A percentile compares a stretch with the other conserved stretches of the same genome.
phyloP scores from a whole-genome alignment of 1,140 invertebrate species.

The Drosophila mauritiana region DNA sequence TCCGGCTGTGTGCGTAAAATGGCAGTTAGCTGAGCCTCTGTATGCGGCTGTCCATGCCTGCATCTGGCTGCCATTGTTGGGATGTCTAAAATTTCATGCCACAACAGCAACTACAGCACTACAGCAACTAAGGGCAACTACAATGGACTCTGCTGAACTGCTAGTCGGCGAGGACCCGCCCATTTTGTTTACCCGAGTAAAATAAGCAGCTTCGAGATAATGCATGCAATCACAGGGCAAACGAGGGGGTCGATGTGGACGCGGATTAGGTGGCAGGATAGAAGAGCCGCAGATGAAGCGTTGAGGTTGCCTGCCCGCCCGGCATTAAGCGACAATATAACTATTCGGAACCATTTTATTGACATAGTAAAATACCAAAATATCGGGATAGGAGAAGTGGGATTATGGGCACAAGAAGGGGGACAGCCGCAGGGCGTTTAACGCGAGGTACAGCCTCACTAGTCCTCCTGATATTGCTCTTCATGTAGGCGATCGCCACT shows the following conservation, averaged over 20 bases:
- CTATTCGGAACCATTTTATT: conserved; percentile 34
- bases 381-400: conserved; percentile 10
- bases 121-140: conserved; percentile 12
- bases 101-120: conserved; percentile 18
- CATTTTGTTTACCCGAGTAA: conserved; percentile 40
- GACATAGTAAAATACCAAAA: conserved; percentile 40
- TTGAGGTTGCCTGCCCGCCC: neutral
- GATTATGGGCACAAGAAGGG: conserved; percentile 12
- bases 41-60: conserved; percentile 37
- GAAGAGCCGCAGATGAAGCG: neutral
- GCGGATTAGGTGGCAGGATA: neutral
- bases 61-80: conserved; percentile 59
- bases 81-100: conserved; percentile 49
- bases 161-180: neutral
- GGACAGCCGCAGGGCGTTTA: neutral
- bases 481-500: conserved; percentile 38
- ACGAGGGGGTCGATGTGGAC: neutral
- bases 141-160: conserved; percentile 24
- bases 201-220: conserved; percentile 23
- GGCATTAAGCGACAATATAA: neutral
- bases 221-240: conserved; percentile 28
- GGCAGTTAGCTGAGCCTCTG: conserved; percentile 34
- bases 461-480: conserved; percentile 11
- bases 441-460: neutral
- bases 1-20: conserved; percentile 18